Evolutionary conservation across 2,797 vertebrate genomes (phyloP), one percentile per base, ranked within the genome.

Genomic region (Lutjanus argentimaculatus): DNA sequence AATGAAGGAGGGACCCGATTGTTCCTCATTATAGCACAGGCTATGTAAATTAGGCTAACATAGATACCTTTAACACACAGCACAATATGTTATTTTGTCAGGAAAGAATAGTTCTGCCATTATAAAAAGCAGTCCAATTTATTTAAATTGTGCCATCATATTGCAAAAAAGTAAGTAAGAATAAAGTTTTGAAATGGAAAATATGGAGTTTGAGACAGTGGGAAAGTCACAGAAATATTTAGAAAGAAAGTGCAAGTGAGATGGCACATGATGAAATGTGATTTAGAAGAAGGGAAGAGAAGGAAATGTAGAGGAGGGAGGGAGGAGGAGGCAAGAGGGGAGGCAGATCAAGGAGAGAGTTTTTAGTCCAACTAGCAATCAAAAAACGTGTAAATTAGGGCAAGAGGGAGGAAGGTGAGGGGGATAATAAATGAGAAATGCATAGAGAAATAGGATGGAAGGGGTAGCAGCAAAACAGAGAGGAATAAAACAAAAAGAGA

Each of bases 401-500:
- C 7, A 75, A 45, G 19, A 51, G n/a, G 42, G 19, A 36, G 69
- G 9, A 68, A 71, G 52, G 55, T 65, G 52, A 79, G 19, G 61
- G 14, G 25, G 43, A 43, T 71, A 64, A 49, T 71, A 46, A 46
- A 66, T 75, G 30, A 57, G 22, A 59, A 67, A 67, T 55, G 9
- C 61, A 43, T 36, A 9, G 36, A 42, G 56, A 17, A 75, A 56
- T 6, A 71, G 69, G 25, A 53, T 63, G 25, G 40, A 22, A 62
- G 14, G 21, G 3, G 42, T 64, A 75, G 40, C 58, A 46, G 67
- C 52, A 76, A 68, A 62, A 75, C 21, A 69, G 11, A 0, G 1
- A 69, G 36, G 13, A 21, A 74, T 67, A 76, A 70, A 65, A 77
- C 2, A 62, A 67, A 42, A 70, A 59, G 58, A 75, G 25, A 80